These are phyloP conservation scores for Drosophila tsacasi DNA, from an alignment of 1,140 invertebrate genomes.

Conservation along the genomic window DNA sequence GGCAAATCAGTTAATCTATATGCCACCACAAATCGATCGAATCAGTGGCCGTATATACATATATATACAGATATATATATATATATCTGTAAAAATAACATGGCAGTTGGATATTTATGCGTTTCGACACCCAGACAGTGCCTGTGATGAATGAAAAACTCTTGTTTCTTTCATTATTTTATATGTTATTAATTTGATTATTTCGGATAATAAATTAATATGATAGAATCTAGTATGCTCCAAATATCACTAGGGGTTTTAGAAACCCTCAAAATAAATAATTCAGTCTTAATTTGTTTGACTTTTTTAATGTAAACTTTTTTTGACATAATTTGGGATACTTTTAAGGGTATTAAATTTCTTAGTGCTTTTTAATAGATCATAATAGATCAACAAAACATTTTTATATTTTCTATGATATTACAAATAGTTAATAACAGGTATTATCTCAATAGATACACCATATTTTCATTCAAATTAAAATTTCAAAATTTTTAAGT, in stretches of 20 bases:
- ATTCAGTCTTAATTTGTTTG: background rate
- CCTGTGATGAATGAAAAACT: background rate
- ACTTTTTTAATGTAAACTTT: background rate
- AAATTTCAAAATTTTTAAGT: background rate
- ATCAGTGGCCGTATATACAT: constrained; percentile 24
- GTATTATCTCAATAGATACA: background rate
- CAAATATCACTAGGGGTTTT: background rate
- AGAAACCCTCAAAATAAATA: background rate
- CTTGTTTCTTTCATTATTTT: background rate
- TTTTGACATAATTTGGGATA: background rate
- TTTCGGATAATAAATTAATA: background rate
- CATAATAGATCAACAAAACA: background rate
- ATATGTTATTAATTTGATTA: background rate
- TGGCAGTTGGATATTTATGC: constrained; percentile 21
- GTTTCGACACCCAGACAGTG: constrained; percentile 15
- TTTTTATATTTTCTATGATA: too few species aligned
- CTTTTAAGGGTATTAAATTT: background rate
- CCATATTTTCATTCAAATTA: background rate
- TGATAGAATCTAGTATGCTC: background rate
- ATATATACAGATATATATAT: background rate
- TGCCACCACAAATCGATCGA: constrained; percentile 45
- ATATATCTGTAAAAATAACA: background rate
- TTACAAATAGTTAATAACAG: background rate
- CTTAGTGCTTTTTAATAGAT: background rate
- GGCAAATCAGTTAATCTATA: constrained; percentile 61